Percentiles rank a stretch among this genome's conserved stretches.
Evolutionary conservation across 2,888 invertebrate genomes (phyloP).

Genomic region (Scaptomyza polygonia): DNA sequence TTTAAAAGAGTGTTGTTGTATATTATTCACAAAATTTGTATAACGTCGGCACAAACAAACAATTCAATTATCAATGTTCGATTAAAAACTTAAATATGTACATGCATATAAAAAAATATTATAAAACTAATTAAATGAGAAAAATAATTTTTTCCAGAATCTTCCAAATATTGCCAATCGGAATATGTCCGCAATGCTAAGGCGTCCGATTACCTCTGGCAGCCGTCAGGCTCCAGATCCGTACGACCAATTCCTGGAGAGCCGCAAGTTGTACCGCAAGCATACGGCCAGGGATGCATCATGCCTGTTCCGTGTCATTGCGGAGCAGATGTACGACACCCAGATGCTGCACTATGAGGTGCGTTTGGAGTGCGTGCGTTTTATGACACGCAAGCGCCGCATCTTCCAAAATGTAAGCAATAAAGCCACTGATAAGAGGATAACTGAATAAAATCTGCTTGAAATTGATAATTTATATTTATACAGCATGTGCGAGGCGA

Average conservation of each 20-base stretch:
- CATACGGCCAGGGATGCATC: conserved; percentile 94
- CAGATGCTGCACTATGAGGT: conserved; percentile 91
- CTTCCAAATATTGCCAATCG: not conserved
- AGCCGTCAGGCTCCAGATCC: conserved; percentile 84
- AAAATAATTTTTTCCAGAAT: not conserved
- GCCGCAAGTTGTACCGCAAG: conserved; percentile 93
- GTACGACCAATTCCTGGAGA: conserved; percentile 91
- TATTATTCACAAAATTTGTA: not conserved
- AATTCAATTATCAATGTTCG: too few species aligned
- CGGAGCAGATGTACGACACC: conserved; percentile 90
- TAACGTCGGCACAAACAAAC: too few species aligned
- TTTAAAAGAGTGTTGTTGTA: not conserved
- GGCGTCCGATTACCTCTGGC: conserved; percentile 83
- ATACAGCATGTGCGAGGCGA: conserved; percentile 87
- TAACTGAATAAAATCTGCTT: not conserved
- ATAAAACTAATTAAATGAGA: not conserved
- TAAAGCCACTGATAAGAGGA: not conserved
- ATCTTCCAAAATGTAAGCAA: conserved; percentile 86
- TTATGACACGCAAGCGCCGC: conserved; percentile 87
- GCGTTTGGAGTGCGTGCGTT: conserved; percentile 89
- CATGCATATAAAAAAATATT: too few species aligned
- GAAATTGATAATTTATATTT: not conserved
- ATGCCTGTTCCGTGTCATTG: conserved; percentile 94
- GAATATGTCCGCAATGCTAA: conserved; percentile 39
- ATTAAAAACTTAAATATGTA: too few species aligned